Base-by-base conservation (phyloP, 2,888 invertebrate species). In the Hetaerina titia region DNA sequence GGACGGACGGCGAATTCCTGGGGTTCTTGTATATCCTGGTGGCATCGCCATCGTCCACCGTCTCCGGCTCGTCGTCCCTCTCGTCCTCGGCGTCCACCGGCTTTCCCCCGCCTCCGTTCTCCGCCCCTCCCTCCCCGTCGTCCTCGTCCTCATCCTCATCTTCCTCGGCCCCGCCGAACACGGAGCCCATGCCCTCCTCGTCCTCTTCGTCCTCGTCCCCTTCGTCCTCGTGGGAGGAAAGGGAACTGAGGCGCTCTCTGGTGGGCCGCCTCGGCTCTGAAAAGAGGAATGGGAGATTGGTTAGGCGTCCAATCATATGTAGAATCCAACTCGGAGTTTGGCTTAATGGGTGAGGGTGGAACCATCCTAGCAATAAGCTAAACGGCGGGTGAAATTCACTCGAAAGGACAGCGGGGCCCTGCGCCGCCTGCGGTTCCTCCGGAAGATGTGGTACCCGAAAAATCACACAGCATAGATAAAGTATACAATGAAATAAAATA, bases 21-120 rank as follows among this genome's bases (percentile, higher is more conserved):
- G 99, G 99, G 97, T 99, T 99, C 97, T 99, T 99, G 97, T 98
- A 99, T 90, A 98, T 97, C 69, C 98, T 97, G 2, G 98, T 98
- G 96, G 98, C 98, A 96, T 98, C 98, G 95, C 98, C 98, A 2
- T 98, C 98, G 96, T 98, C 98, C 74, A 96, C 96, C 6, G 97
- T 97, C 63, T 97, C 97, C 19, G 97, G 97, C 90, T 97, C 96
- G 22, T 97, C 97, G n/a, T 97, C 97, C 95, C 92, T 92, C 69
- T 92, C 90, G 15, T 45, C 90, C 63, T 60, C 69, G 69, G 69
- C 56, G 64, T 56, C 22, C 45, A n/a, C 22, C 15, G 69, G 8
- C 5, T 6, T 19, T 22, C 45, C 56, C 22, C n/a, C 64, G 13
- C 74, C 22, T 31, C 22, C 60, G 63, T 64, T 64, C 63, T 4